Conservation (phyloP, 1,140 invertebrate genomes). For the Caenorhabditis briggsae region DNA sequence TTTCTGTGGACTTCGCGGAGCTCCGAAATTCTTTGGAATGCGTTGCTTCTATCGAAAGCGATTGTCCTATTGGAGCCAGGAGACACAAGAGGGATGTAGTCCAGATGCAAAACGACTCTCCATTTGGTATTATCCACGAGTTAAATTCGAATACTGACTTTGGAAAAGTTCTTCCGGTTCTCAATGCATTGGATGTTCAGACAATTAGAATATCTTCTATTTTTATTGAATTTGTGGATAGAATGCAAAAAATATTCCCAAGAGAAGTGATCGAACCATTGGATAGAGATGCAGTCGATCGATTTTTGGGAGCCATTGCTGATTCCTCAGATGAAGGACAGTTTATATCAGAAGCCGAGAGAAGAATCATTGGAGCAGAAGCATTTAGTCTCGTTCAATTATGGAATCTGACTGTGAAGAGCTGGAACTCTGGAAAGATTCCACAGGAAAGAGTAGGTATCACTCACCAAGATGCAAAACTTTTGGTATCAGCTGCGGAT, state of each 20-base stretch:
- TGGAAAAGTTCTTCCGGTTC: conserved; percentile 18
- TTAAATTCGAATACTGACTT: conserved; percentile 20
- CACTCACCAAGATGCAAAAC: conserved; percentile 40
- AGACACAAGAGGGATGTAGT: conserved; percentile 22
- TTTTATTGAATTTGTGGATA: background rate
- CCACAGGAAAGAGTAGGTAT: conserved; percentile 12
- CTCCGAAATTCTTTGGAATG: conserved; percentile 14
- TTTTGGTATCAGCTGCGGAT: conserved; percentile 45
- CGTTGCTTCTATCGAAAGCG: conserved; percentile 52
- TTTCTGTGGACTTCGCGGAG: conserved; percentile 24
- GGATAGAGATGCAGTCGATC: conserved; percentile 8
- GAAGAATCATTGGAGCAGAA: conserved; percentile 7
- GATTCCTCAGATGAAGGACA: conserved; percentile 35
- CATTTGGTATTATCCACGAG: conserved; percentile 33
- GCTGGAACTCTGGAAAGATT: conserved; percentile 56
- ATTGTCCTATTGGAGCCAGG: conserved; percentile 18
- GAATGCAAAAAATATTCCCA: conserved; percentile 44
- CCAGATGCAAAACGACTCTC: conserved; percentile 32
- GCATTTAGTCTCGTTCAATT: background rate
- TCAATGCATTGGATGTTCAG: conserved; percentile 39
- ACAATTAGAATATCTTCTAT: conserved; percentile 42
- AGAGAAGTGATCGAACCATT: background rate
- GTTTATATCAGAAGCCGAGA: conserved; percentile 42
- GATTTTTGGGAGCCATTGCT: conserved; percentile 18
- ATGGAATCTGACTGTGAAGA: conserved; percentile 52